Percentiles rank a stretch among this genome's conserved stretches.
Conservation (phyloP, 1,140 invertebrate species). For the Condylostylus longicornis region DNA sequence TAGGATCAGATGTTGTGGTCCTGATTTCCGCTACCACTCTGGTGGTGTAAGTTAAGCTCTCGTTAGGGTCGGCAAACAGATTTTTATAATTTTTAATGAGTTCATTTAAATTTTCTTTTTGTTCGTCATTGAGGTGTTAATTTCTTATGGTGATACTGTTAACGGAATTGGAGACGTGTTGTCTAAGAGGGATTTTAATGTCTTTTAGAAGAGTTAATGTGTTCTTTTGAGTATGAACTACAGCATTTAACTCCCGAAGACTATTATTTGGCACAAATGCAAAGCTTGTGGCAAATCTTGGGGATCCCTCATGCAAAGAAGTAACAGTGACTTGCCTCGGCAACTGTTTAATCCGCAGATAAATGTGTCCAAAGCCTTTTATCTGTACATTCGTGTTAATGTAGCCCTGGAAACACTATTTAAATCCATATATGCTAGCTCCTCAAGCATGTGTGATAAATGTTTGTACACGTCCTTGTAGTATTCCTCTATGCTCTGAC, state of each 20-base stretch:
- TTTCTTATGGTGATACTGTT: constrained; percentile 8
- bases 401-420: neutral
- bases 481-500: too few species aligned
- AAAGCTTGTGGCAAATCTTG: neutral
- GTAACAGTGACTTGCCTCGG: neutral
- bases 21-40: constrained; percentile 11
- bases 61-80: constrained; percentile 9
- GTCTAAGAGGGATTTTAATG: constrained; percentile 1
- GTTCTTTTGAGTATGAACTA: constrained; percentile 8
- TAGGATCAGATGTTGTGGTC: constrained; percentile 7
- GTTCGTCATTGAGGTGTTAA: constrained; percentile 1
- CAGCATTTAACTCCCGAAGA: constrained; percentile 7
- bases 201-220: constrained; percentile 1
- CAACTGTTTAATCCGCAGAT: too few species aligned
- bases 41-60: constrained; percentile 9
- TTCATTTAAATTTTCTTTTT: constrained; percentile 2
- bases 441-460: neutral
- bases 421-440: neutral
- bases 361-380: neutral
- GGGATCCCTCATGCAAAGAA: neutral
- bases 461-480: too few species aligned
- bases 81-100: constrained; percentile 3
- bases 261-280: neutral
- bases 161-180: constrained; percentile 9
- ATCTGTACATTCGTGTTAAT: neutral